Evolutionary conservation across 1,140 invertebrate genomes (phyloP), one percentile per base, ranked within the genome.

Genomic region (Plutomurus gul): DNA sequence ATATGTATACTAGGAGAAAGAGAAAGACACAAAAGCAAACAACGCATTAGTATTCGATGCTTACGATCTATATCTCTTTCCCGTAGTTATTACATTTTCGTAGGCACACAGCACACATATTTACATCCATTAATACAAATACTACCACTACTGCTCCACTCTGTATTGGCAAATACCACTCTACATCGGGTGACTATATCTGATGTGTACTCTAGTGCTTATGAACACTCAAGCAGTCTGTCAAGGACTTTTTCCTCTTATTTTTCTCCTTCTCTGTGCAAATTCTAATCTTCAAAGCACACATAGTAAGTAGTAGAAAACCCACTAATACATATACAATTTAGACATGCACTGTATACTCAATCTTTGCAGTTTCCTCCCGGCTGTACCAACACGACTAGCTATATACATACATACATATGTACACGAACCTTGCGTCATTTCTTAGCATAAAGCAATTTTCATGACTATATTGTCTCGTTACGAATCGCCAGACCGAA

Each of bases 21-120:
- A 16, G 36, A 65, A 65, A 65, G 56, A 65, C 56, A 65, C 56
- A 65, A 65, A 65, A 65, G 56, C 56, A 65, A 65, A 65, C 56
- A 65, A 65, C 36, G 56, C 56, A 65, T 65, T 65, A 65, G 56
- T 65, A 65, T 65, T 65, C 56, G 56, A 65, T 30, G 56, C 56
- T 65, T 65, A 65, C 56, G 56, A 65, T 65, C 56, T 65, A 25
- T 65, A 65, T 65, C 56, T 65, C 27, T 65, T 30, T 65, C 36
- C 39, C 39, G 39, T 7, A 65, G 56, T 65, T 65, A 65, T 65
- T 65, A 65, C 56, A 33, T 65, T 56, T 65, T 65, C 56, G 16
- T 65, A n/a, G 10, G n/a, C 2, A 13, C 39, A n/a, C n/a, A 43
- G n/a, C 39, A 1, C 7, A n/a, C 2, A 43, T n/a, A 43, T 43